Evolutionary conservation across 2,888 invertebrate genomes (phyloP), one percentile per base, ranked within the genome.

Genomic region (Cheilosia vernalis): DNA sequence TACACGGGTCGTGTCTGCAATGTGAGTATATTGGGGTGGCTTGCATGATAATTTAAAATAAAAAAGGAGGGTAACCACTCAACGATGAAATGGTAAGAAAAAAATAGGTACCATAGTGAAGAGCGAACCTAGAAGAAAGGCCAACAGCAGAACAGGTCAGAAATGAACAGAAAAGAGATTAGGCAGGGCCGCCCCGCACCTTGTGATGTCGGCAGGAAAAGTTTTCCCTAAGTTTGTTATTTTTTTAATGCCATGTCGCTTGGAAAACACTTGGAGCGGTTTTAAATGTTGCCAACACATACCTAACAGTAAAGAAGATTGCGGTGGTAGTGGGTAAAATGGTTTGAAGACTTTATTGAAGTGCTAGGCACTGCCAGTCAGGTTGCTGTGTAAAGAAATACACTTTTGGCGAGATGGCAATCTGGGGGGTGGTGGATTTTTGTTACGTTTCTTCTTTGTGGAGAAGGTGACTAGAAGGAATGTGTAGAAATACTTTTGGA

Each of bases 201-300:
- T 55, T n/a, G 24, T 67, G 67, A 63, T 60, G 67, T 60, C 30
- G 77, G 55, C 72, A 72, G 66, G 66, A 77, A 82, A 82, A 82
- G 72, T 82, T 82, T 66, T 47, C 56, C 77, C 37, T 61, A 63
- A 44, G 69, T 78, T 78, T 79, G 63, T 79, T 74, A 58, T 84
- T 73, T 74, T 74, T 78, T 83, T 67, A 53, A 78, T 64, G 58
- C 44, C 67, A 69, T 79, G 69, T 64, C 79, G 73, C 79, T 84
- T 78, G 63, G 63, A 73, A 84, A 84, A 84, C 73, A 79, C 79
- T 84, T 79, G 73, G 79, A 79, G 69, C 72, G 56, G 44, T 77
- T 67, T 67, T 72, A 72, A 83, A 83, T 67, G 66, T 33, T 82
- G 53, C 70, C 64, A 70, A 69, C 73, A 80, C 66, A 63, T 47